A percentile compares a stretch with the other conserved stretches of the same genome.
These are phyloP conservation scores for Oxystoma pomonae DNA, from an alignment of 2,888 invertebrate species.

Conservation along the genomic window DNA sequence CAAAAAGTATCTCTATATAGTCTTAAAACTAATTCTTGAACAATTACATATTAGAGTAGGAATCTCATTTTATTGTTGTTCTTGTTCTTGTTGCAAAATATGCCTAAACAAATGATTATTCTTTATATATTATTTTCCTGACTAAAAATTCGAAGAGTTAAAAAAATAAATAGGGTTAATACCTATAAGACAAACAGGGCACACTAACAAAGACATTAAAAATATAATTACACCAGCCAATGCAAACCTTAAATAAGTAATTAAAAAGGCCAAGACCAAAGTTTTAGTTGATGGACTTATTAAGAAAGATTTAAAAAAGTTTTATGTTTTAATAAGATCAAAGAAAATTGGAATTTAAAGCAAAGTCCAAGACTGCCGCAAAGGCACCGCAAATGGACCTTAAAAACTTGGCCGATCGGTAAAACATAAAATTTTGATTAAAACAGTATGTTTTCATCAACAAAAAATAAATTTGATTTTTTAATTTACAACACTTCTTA, in stretches of 20 bases:
- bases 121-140: no score
- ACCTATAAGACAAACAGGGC: no score
- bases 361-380: neutral
- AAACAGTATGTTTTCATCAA: no score
- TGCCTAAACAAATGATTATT: no score
- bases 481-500: no score
- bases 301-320: neutral
- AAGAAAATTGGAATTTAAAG: neutral
- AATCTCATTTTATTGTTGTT: no score
- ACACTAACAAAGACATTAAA: slow-evolving; percentile 6
- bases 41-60: no score
- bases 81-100: no score
- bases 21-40: no score
- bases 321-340: neutral
- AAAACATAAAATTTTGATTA: neutral
- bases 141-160: no score
- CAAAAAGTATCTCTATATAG: no score
- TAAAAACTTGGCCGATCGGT: neutral
- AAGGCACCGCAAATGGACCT: neutral
- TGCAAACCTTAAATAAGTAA: neutral
- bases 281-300: neutral
- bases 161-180: no score
- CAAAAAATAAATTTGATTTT: neutral
- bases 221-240: slow-evolving; percentile 1
- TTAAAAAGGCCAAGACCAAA: neutral